Percentiles rank a stretch among this genome's conserved stretches.
Conservation (phyloP, 2,797 vertebrate genomes). For the Paguma larvata region DNA sequence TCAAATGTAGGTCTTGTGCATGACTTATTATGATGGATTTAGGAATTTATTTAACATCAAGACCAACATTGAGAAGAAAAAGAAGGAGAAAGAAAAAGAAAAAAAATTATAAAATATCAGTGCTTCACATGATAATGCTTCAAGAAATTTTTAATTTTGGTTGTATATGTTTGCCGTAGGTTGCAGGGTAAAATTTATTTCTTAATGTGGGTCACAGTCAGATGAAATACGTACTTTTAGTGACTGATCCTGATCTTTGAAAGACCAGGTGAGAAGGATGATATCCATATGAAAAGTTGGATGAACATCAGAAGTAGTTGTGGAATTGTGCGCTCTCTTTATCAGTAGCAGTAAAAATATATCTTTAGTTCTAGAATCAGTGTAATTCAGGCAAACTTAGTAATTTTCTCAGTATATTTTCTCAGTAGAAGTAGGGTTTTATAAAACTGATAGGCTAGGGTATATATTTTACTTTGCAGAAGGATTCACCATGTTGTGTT, state of each 20-base stretch:
- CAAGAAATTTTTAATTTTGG: not conserved
- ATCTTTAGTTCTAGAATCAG: not conserved
- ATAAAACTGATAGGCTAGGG: not conserved
- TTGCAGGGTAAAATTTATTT: conserved; percentile 41
- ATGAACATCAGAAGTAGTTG: not conserved
- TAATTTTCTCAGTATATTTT: not conserved
- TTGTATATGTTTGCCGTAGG: conserved; percentile 43
- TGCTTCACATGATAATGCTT: not conserved
- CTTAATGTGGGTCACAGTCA: not conserved
- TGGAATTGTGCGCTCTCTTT: not conserved
- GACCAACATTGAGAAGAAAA: conserved; percentile 3
- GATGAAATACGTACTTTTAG: conserved; percentile 31
- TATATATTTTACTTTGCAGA: conserved; percentile 44
- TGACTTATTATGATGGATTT: conserved; percentile 23
- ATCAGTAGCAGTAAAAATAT: not conserved
- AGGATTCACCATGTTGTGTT: not conserved
- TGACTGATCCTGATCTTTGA: not conserved
- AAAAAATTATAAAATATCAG: not conserved
- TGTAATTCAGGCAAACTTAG: not conserved
- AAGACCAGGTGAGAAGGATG: not conserved
- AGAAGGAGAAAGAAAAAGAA: not conserved
- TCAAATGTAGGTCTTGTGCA: conserved; percentile 24
- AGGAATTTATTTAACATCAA: conserved; percentile 58
- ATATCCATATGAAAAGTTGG: not conserved
- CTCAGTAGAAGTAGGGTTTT: not conserved